Conservation (phyloP, 2,797 vertebrate genomes). For the Karalla daura region DNA sequence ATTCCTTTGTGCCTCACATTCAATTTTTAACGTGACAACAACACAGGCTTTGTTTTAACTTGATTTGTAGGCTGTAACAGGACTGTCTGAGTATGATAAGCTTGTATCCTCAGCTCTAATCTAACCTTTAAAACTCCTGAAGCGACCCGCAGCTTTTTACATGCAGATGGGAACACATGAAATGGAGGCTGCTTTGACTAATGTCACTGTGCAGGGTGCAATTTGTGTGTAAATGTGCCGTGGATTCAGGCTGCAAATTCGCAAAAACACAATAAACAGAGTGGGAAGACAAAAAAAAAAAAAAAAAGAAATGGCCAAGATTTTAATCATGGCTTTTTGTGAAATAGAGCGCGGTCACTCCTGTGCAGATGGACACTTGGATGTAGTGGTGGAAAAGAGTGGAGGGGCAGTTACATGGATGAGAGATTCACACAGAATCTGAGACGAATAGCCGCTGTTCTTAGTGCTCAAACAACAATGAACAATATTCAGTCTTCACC, state of each 20-base stretch:
- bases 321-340: slow-evolving; percentile 18
- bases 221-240: slow-evolving; percentile 7
- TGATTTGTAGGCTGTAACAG: no score
- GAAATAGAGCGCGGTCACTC: slow-evolving; percentile 27
- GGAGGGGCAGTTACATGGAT: slow-evolving; percentile 44
- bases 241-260: slow-evolving; percentile 22
- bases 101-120: neutral
- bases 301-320: neutral
- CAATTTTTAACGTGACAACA: no score
- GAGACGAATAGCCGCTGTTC: slow-evolving; percentile 20
- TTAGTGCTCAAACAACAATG: slow-evolving; percentile 12
- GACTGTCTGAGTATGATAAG: neutral
- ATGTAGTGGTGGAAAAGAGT: slow-evolving; percentile 25
- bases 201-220: neutral
- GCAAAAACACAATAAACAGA: slow-evolving; percentile 27
- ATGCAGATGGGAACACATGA: neutral
- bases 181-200: slow-evolving; percentile 1
- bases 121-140: neutral
- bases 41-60: no score
- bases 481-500: slow-evolving; percentile 41
- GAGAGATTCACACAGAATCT: slow-evolving; percentile 30
- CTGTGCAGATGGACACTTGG: slow-evolving; percentile 49
- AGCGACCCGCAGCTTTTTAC: neutral
- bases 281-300: neutral
- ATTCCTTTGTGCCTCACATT: neutral